These are phyloP conservation scores for Lamellibrachia luymesi DNA, from an alignment of 1,140 invertebrate species.

Conservation along the genomic window DNA sequence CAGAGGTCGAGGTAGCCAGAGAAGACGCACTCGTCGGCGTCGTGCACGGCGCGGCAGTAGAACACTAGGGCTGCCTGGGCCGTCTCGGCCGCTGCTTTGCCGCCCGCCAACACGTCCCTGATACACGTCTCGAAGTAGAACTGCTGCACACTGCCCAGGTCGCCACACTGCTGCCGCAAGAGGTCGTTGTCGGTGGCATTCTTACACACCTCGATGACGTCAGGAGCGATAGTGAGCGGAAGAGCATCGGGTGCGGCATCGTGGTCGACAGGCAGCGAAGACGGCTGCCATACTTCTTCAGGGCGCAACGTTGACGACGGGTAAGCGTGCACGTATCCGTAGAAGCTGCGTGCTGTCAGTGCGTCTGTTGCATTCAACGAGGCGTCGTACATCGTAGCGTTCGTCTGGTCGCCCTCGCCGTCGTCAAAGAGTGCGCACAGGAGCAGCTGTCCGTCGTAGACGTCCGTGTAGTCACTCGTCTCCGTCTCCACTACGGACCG, in stretches of 20 bases:
- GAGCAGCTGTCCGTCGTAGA: background rate
- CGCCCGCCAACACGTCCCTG: conserved; percentile 19
- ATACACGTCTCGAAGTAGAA: conserved; percentile 35
- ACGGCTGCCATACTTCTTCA: conserved; percentile 26
- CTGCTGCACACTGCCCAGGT: conserved; percentile 27
- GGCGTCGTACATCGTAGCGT: background rate
- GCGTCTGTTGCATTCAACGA: background rate
- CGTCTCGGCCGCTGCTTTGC: conserved; percentile 17
- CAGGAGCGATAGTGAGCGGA: conserved; percentile 11
- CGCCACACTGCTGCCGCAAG: conserved; percentile 26
- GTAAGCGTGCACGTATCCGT: background rate
- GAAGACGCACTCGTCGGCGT: conserved; percentile 31
- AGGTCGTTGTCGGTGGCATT: conserved; percentile 22
- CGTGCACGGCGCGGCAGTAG: conserved; percentile 34
- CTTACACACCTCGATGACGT: conserved; percentile 26
- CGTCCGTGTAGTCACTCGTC: background rate
- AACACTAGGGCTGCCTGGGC: conserved; percentile 27
- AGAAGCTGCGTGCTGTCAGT: background rate
- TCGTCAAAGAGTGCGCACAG: conserved; percentile 5
- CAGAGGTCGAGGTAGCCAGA: conserved; percentile 37
- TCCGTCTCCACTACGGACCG: background rate
- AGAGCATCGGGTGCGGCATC: conserved; percentile 15
- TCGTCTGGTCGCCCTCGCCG: background rate
- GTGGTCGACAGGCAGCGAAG: conserved; percentile 32
- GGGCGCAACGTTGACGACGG: background rate